A percentile compares a stretch with the other conserved stretches of the same genome.
phyloP scores from a whole-genome alignment of 2,113 vertebrate species.

The Mastomys natalensis region DNA sequence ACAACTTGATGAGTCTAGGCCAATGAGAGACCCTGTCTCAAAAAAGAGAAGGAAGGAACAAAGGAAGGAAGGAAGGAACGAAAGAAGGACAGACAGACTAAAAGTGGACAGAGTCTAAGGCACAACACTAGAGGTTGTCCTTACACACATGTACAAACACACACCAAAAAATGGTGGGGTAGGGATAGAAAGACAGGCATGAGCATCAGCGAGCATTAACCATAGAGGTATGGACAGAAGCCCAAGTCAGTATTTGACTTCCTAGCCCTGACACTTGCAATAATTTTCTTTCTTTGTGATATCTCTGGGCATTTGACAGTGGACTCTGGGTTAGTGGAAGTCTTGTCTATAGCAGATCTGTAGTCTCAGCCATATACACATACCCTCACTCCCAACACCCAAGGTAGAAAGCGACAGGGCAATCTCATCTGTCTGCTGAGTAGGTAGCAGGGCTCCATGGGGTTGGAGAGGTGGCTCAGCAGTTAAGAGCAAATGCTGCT shows the following conservation, averaged over 20 bases:
- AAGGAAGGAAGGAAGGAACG: neutral
- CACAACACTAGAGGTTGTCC: neutral
- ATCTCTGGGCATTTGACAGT: neutral
- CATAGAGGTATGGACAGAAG: neutral
- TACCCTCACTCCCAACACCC: neutral
- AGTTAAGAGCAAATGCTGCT: neutral
- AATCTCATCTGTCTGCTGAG: neutral
- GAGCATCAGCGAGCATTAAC: neutral
- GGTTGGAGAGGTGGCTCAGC: neutral
- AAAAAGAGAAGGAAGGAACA: fast-evolving
- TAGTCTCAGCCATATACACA: neutral
- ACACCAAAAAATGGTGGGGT: neutral
- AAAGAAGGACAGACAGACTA: neutral
- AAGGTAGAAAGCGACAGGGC: neutral
- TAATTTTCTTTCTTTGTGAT: neutral
- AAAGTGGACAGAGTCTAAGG: neutral
- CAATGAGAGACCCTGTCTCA: neutral
- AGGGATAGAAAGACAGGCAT: neutral
- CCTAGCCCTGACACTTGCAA: neutral
- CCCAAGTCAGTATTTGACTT: neutral
- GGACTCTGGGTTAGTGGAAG: neutral
- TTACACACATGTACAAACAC: neutral
- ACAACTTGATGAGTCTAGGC: neutral
- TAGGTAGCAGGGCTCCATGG: neutral
- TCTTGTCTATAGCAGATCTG: neutral